These are phyloP conservation scores for Drosophila melanica DNA, from an alignment of 1,140 invertebrate species.

Conservation along the genomic window DNA sequence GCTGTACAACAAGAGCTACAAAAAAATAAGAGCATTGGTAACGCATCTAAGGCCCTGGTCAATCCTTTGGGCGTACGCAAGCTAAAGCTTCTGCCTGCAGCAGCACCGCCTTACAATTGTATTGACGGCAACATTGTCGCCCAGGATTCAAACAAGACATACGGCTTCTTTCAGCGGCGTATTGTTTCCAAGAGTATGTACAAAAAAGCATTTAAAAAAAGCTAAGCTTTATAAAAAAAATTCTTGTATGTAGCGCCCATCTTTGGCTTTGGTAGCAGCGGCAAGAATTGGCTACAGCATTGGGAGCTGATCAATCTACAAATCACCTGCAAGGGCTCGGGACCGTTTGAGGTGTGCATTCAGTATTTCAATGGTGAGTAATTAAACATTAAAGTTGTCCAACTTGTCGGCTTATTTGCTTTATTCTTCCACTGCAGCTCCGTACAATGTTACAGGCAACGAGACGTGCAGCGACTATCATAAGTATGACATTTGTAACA, in stretches of 20 bases:
- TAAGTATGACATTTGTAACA: constrained; percentile 85
- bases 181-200: constrained; percentile 87
- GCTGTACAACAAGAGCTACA: constrained; percentile 62
- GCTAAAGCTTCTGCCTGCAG: constrained; percentile 45
- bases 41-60: constrained; percentile 54
- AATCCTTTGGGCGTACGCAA: constrained; percentile 62
- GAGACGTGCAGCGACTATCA: constrained; percentile 87
- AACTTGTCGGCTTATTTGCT: not conserved
- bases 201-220: not conserved
- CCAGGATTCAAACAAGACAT: constrained; percentile 87
- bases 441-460: constrained; percentile 91
- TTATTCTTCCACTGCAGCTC: constrained; percentile 84
- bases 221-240: not conserved
- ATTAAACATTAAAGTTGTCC: not conserved
- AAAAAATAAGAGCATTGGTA: constrained; percentile 13
- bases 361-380: constrained; percentile 83
- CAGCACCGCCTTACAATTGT: constrained; percentile 86
- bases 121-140: constrained; percentile 86
- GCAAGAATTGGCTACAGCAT: constrained; percentile 91
- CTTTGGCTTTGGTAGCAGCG: constrained; percentile 87
- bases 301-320: constrained; percentile 90
- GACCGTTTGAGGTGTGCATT: constrained; percentile 88
- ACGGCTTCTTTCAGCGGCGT: constrained; percentile 89
- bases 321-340: constrained; percentile 89
- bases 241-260: constrained; percentile 86